Conservation (phyloP, 1,140 invertebrate species). For the Rhopalosiphum maidis region DNA sequence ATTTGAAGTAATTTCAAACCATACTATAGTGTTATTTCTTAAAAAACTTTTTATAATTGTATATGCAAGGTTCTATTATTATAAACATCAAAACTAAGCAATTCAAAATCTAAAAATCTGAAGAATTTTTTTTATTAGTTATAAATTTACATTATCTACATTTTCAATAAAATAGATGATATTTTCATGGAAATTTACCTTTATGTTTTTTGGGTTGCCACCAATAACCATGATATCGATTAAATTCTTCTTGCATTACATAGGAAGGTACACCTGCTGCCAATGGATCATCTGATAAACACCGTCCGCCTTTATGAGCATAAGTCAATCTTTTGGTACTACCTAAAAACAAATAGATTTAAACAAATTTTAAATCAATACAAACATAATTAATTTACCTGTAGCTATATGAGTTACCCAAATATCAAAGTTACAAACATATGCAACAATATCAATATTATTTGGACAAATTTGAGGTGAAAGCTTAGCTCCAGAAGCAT, state of each 20-base stretch:
- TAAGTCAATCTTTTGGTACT: conserved; percentile 75
- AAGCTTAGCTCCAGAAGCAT: conserved; percentile 73
- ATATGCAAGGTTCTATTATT: not conserved
- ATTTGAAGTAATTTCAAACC: not conserved
- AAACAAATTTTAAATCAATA: not conserved
- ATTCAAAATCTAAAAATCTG: no score
- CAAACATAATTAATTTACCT: conserved; percentile 63
- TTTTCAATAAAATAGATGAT: not conserved
- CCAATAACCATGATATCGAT: conserved; percentile 95
- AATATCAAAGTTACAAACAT: conserved; percentile 88
- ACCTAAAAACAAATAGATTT: conserved; percentile 61
- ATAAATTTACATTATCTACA: not conserved
- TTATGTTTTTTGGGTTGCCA: conserved; percentile 82
- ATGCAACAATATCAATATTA: conserved; percentile 85
- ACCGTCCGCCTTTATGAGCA: conserved; percentile 77
- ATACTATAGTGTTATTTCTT: not conserved
- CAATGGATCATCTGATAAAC: conserved; percentile 80
- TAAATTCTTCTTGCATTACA: conserved; percentile 98
- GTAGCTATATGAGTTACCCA: conserved; percentile 84
- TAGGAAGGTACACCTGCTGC: conserved; percentile 94
- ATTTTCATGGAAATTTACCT: conserved; percentile 63
- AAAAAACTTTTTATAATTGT: not conserved
- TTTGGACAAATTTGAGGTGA: conserved; percentile 91
- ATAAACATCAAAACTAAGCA: not conserved
- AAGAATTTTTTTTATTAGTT: no score